A percentile compares a stretch with the other conserved stretches of the same genome.
phyloP scores from a whole-genome alignment of 35 echinoderm and acorn worm genomes.

The Diadema setosum region DNA sequence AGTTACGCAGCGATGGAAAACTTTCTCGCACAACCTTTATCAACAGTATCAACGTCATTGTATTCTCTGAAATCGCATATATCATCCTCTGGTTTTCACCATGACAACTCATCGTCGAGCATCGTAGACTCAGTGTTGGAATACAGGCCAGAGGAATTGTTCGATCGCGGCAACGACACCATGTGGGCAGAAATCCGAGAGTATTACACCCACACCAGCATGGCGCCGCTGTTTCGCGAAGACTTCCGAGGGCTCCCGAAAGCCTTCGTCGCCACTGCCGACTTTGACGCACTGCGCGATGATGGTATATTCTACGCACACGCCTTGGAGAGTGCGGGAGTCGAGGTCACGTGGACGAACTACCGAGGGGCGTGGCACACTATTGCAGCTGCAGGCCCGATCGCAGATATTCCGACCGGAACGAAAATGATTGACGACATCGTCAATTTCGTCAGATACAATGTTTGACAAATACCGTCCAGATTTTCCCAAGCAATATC shows the following conservation, averaged over 20 bases:
- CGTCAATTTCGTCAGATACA: neutral
- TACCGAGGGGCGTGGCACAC: slow-evolving; percentile 48
- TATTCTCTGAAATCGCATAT: no score
- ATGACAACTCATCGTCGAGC: neutral
- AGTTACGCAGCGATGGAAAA: no score
- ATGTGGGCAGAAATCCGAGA: slow-evolving; percentile 14
- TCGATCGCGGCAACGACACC: neutral
- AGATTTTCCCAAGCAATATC: no score
- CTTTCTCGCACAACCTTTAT: neutral
- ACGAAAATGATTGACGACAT: neutral
- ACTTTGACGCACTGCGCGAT: slow-evolving; percentile 57
- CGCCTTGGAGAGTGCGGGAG: slow-evolving; percentile 45
- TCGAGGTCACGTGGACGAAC: slow-evolving; percentile 48
- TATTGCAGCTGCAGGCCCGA: neutral
- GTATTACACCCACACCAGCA: neutral
- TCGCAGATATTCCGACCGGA: neutral
- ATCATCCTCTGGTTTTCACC: no score
- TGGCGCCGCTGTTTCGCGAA: slow-evolving; percentile 46
- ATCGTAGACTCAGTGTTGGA: neutral
- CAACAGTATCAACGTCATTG: no score
- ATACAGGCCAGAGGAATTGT: neutral
- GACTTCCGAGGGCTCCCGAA: slow-evolving; percentile 57
- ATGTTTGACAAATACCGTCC: no score
- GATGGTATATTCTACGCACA: slow-evolving; percentile 74
- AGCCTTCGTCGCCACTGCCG: slow-evolving; percentile 47